phyloP scores from a whole-genome alignment of 2,113 vertebrate genomes.

The Pitta sordida region DNA sequence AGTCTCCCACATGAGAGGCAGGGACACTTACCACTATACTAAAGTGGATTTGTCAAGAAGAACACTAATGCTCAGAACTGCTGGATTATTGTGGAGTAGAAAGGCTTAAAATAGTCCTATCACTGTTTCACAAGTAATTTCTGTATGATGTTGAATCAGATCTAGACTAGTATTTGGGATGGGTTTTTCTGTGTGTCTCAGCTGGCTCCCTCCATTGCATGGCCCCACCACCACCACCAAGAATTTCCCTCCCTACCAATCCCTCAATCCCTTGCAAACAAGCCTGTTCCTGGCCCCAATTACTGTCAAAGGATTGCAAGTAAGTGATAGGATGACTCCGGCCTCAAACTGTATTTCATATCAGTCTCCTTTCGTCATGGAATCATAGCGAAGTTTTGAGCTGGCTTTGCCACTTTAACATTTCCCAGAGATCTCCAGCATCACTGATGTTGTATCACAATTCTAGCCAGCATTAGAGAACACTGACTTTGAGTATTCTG shows the following conservation, averaged over 20 bases:
- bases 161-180: background rate
- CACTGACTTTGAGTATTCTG: background rate
- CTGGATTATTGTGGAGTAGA: background rate
- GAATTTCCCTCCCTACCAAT: background rate
- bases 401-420: background rate
- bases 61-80: background rate
- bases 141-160: background rate
- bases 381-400: background rate
- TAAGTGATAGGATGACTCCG: background rate
- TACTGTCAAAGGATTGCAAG: background rate
- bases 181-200: background rate
- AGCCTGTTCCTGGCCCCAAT: background rate
- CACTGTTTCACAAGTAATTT: background rate
- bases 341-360: background rate
- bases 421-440: background rate
- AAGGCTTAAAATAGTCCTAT: background rate
- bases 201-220: background rate
- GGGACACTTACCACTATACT: no score
- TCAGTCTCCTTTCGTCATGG: background rate
- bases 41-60: no score
- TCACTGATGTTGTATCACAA: background rate
- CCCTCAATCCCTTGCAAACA: background rate
- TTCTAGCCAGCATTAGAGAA: background rate
- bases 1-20: no score
- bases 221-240: background rate